Percentiles rank a stretch among this genome's conserved stretches.
These are phyloP conservation scores for Saccostrea echinata DNA, from an alignment of 1,140 invertebrate genomes.

Conservation along the genomic window DNA sequence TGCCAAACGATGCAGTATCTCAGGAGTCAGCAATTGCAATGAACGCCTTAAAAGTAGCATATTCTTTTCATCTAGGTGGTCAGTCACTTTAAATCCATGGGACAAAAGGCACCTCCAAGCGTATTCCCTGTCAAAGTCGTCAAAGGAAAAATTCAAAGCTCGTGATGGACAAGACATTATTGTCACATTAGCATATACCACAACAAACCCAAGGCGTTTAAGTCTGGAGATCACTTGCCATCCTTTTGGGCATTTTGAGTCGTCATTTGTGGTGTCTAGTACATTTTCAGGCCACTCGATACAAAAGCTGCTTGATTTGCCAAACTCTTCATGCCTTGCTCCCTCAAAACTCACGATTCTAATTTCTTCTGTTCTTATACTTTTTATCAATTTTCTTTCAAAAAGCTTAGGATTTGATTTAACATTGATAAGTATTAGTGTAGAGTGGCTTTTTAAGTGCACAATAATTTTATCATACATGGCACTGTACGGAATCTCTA, in stretches of 20 bases:
- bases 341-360: background rate
- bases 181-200: constrained; percentile 26
- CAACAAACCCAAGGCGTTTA: constrained; percentile 15
- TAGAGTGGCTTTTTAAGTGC: background rate
- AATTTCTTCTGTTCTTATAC: constrained; percentile 1
- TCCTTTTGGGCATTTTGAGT: background rate
- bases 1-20: background rate
- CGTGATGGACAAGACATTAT: background rate
- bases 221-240: constrained; percentile 10
- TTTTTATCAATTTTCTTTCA: background rate
- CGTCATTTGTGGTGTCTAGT: background rate
- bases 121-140: constrained; percentile 40
- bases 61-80: background rate
- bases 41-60: background rate
- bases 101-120: constrained; percentile 43
- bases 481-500: constrained; percentile 16
- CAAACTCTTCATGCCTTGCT: background rate
- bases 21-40: background rate
- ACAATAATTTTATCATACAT: constrained; percentile 13
- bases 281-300: constrained; percentile 19
- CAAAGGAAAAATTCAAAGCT: background rate
- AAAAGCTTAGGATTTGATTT: constrained; percentile 24
- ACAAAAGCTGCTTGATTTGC: constrained; percentile 1
- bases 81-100: constrained; percentile 45
- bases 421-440: background rate